Evolutionary conservation across 2,888 invertebrate species (phyloP).

Genomic region (Diarsia dahlii): DNA sequence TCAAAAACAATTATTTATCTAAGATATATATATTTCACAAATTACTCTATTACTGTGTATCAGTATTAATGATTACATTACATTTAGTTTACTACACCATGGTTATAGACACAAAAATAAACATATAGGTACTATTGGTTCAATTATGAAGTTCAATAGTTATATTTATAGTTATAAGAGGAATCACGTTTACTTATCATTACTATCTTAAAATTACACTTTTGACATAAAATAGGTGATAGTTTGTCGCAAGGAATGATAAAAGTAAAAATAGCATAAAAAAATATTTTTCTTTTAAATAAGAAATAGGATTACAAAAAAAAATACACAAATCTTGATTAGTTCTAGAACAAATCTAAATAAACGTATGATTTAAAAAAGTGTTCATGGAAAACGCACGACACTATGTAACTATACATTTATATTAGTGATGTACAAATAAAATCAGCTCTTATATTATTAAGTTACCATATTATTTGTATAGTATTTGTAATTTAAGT

Average conservation of each 20-base stretch:
- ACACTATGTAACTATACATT: neutral
- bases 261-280: constrained; percentile 21
- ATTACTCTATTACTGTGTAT: constrained; percentile 16
- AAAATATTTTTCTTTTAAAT: neutral
- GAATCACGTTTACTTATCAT: constrained; percentile 50
- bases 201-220: constrained; percentile 33
- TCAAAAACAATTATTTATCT: constrained; percentile 26
- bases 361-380: neutral
- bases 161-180: constrained; percentile 23
- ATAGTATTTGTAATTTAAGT: neutral
- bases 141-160: constrained; percentile 9
- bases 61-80: constrained; percentile 2
- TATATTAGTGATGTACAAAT: too few species aligned
- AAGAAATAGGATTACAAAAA: neutral
- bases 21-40: constrained; percentile 7
- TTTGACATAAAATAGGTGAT: constrained; percentile 10
- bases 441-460: too few species aligned
- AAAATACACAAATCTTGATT: constrained; percentile 1
- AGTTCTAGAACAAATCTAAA: neutral
- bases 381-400: neutral
- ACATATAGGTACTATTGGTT: constrained; percentile 28
- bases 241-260: constrained; percentile 35
- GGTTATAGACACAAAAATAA: constrained; percentile 21
- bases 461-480: too few species aligned
- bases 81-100: constrained; percentile 1